Evolutionary conservation across 2,113 vertebrate species (phyloP).

Genomic region (Zootoca vivipara): DNA sequence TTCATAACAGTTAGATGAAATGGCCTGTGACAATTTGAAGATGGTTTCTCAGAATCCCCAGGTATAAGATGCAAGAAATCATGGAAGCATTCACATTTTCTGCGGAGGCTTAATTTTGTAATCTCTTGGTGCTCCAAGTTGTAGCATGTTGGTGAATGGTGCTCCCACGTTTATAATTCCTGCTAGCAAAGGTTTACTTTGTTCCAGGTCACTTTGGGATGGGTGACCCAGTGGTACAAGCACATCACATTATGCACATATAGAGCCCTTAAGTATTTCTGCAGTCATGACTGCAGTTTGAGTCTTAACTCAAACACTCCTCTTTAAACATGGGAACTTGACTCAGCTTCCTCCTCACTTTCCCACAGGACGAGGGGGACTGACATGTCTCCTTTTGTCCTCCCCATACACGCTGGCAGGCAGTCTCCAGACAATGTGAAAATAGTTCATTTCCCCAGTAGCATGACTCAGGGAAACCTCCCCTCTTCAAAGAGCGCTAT

Average conservation of each 20-base stretch:
- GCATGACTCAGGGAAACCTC: background rate
- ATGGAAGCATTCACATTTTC: background rate
- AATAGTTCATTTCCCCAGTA: background rate
- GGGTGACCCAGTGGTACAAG: background rate
- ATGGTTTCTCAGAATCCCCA: background rate
- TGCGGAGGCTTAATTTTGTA: background rate
- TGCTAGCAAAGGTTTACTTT: background rate
- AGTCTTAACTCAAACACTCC: background rate
- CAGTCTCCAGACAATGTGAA: background rate
- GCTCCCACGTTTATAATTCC: background rate
- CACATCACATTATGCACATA: too few species aligned
- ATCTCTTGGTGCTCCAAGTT: background rate
- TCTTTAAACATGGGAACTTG: background rate
- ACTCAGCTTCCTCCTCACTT: background rate
- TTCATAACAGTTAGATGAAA: too few species aligned
- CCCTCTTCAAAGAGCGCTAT: conserved; percentile 5
- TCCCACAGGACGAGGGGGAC: background rate
- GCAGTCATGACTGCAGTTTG: background rate
- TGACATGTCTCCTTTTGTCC: too few species aligned
- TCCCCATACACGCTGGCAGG: background rate
- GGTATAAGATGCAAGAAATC: background rate
- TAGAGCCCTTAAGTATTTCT: background rate
- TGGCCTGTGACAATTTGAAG: background rate
- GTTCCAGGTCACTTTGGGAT: background rate
- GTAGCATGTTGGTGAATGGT: background rate